Evolutionary conservation across 2,797 vertebrate species (phyloP).

Genomic region (Galagoides demidoff): DNA sequence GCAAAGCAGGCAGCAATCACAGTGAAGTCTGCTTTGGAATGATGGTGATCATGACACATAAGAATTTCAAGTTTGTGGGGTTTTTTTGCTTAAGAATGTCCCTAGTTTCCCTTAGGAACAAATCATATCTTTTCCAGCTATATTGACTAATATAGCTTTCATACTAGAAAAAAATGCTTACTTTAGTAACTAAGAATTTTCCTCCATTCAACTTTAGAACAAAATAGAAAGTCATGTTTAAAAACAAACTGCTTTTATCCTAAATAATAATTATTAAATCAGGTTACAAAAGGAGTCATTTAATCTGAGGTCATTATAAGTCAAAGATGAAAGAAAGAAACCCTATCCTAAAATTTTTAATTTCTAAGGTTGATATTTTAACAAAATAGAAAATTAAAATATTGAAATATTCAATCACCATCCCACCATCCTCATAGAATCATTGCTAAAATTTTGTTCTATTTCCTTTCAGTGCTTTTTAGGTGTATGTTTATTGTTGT

Average conservation of each 20-base stretch:
- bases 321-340: neutral
- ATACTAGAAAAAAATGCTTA: neutral
- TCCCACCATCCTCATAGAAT: neutral
- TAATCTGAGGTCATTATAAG: slow-evolving; percentile 4
- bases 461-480: neutral
- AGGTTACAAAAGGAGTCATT: neutral
- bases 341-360: neutral
- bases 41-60: neutral
- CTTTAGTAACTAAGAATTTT: neutral
- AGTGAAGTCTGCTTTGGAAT: neutral
- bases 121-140: neutral
- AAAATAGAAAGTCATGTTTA: neutral
- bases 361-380: neutral
- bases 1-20: neutral
- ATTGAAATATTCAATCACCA: neutral
- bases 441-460: neutral
- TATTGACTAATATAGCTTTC: neutral
- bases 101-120: neutral
- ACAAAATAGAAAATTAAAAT: neutral
- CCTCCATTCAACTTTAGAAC: neutral
- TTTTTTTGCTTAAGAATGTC: neutral
- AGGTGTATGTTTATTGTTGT: neutral
- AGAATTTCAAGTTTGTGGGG: neutral
- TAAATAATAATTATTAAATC: neutral
- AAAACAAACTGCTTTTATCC: neutral